Percentiles rank a stretch among this genome's conserved stretches.
Conservation (phyloP, 2,888 invertebrate species). For the Pinctada fucata region DNA sequence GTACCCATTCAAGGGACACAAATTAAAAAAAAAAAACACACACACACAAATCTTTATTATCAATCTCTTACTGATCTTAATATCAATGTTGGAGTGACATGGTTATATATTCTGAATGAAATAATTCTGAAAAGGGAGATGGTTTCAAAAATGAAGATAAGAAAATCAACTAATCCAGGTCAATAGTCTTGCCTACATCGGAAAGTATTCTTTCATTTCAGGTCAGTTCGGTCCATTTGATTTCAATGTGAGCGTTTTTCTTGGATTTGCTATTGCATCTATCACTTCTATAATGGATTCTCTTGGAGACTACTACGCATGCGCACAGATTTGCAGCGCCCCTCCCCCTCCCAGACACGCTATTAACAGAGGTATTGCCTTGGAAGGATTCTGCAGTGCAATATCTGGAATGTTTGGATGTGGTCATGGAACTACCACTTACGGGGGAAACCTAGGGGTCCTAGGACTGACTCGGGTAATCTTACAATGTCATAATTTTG, state of each 20-base stretch:
- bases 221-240: slow-evolving; percentile 61
- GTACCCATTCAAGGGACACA: no score
- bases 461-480: slow-evolving; percentile 89
- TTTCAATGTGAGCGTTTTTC: slow-evolving; percentile 50
- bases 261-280: slow-evolving; percentile 57
- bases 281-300: slow-evolving; percentile 65
- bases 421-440: slow-evolving; percentile 91
- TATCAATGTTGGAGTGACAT: no score
- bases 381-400: slow-evolving; percentile 89
- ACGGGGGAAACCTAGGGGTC: slow-evolving; percentile 93
- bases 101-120: no score
- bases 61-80: no score
- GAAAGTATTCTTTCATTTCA: slow-evolving; percentile 18
- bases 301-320: slow-evolving; percentile 92
- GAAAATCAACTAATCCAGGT: no score
- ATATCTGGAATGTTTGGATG: slow-evolving; percentile 90
- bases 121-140: no score
- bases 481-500: no score
- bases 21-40: no score
- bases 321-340: slow-evolving; percentile 83
- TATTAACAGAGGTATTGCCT: slow-evolving; percentile 84
- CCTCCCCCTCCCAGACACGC: slow-evolving; percentile 90
- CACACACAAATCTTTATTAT: no score
- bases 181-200: no score
- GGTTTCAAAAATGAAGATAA: no score